A percentile compares a stretch with the other conserved stretches of the same genome.
Evolutionary conservation across 2,113 vertebrate species (phyloP).

Genomic region (Ammodytes dubius): DNA sequence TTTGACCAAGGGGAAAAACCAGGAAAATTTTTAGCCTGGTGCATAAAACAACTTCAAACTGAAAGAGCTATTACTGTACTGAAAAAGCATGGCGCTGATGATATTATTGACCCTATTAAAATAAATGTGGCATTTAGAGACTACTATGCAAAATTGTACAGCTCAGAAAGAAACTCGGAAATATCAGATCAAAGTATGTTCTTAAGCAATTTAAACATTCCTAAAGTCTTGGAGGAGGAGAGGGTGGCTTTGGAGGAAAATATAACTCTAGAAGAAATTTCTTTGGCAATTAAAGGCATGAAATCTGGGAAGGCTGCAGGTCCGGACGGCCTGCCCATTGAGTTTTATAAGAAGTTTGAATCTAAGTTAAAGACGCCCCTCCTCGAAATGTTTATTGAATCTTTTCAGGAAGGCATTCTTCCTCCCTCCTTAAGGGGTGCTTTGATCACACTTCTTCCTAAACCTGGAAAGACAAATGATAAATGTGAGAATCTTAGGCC

Average conservation of each 20-base stretch:
- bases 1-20: background rate
- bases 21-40: background rate
- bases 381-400: background rate
- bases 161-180: background rate
- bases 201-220: background rate
- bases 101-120: background rate
- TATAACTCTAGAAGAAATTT: background rate
- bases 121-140: background rate
- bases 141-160: background rate
- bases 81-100: background rate
- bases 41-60: background rate
- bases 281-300: background rate
- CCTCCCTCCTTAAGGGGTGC: background rate
- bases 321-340: background rate
- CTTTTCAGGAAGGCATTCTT: background rate
- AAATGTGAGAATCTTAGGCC: background rate
- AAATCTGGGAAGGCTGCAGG: background rate
- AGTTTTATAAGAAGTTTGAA: background rate
- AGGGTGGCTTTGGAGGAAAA: background rate
- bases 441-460: background rate
- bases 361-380: too few species aligned
- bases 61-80: background rate
- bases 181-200: background rate
- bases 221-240: background rate
- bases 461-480: background rate